A percentile compares a stretch with the other conserved stretches of the same genome.
These are phyloP conservation scores for Drosophila stalkeri DNA, from an alignment of 2,888 invertebrate species.

Conservation along the genomic window DNA sequence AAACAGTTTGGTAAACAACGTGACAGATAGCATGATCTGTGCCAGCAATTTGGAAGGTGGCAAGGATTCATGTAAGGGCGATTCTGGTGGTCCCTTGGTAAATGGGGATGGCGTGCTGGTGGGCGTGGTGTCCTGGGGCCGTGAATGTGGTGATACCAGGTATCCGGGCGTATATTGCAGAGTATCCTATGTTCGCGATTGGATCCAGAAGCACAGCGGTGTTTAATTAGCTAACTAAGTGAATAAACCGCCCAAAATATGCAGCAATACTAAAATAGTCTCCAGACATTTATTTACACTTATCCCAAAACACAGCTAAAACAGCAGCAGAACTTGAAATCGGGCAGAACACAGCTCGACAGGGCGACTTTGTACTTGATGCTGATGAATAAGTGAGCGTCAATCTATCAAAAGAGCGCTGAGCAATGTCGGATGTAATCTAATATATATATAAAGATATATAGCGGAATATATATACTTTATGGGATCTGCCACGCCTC, in stretches of 20 bases:
- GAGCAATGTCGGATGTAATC: too few relatives aligned
- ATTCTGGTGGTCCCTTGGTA: slow-evolving; percentile 84
- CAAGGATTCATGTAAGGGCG: slow-evolving; percentile 86
- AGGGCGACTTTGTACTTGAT: too few relatives aligned
- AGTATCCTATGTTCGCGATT: slow-evolving; percentile 82
- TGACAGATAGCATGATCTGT: slow-evolving; percentile 87
- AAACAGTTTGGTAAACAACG: slow-evolving; percentile 85
- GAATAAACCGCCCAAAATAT: background rate
- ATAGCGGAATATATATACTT: too few relatives aligned
- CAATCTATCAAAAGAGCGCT: too few relatives aligned
- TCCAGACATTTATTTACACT: background rate
- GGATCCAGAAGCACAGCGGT: slow-evolving; percentile 83
- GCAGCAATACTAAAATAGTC: background rate
- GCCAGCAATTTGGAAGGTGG: slow-evolving; percentile 87
- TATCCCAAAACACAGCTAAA: background rate
- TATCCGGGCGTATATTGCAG: slow-evolving; percentile 86
- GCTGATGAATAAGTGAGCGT: too few relatives aligned
- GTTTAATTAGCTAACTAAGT: slow-evolving; percentile 58
- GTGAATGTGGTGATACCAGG: slow-evolving; percentile 86
- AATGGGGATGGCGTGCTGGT: slow-evolving; percentile 74
- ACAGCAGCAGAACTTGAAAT: too few relatives aligned
- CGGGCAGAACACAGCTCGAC: too few relatives aligned
- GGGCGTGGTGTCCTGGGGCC: slow-evolving; percentile 86
- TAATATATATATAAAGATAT: too few relatives aligned
- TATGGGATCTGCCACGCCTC: too few relatives aligned